Percentiles rank a stretch among this genome's conserved stretches.
These are phyloP conservation scores for Pantherophis alleghaniensis DNA, from an alignment of 2,797 vertebrate genomes.

Conservation along the genomic window DNA sequence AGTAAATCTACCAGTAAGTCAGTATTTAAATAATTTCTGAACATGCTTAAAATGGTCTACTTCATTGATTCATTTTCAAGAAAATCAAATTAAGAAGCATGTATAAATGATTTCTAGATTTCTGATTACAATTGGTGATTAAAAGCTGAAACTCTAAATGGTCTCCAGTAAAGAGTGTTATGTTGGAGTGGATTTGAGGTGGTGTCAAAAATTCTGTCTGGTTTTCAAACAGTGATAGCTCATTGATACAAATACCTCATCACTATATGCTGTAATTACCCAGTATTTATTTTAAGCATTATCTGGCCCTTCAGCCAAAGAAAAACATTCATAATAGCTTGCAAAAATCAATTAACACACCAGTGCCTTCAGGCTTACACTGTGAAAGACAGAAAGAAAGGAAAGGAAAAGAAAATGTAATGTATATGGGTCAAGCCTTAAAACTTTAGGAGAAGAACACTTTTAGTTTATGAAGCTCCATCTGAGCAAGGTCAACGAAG, in stretches of 20 bases:
- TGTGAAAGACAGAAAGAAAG: not conserved
- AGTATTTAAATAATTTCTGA: not conserved
- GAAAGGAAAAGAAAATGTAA: not conserved
- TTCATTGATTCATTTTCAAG: not conserved
- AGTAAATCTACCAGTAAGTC: not conserved
- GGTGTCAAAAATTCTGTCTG: not conserved
- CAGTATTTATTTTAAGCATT: not conserved
- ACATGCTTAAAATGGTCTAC: not conserved
- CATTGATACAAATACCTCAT: not conserved
- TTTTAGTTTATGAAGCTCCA: not conserved
- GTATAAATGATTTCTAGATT: not conserved
- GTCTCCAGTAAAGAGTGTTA: not conserved
- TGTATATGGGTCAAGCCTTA: not conserved
- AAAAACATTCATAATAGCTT: not conserved
- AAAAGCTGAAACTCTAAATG: not conserved
- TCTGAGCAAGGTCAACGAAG: not conserved
- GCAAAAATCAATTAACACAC: not conserved
- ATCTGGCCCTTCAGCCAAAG: not conserved
- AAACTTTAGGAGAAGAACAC: not conserved
- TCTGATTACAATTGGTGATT: not conserved
- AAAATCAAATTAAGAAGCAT: not conserved
- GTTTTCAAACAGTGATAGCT: not conserved
- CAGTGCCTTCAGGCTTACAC: not conserved
- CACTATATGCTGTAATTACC: not conserved
- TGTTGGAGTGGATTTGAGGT: not conserved